phyloP scores from a whole-genome alignment of 2,113 vertebrate genomes.

The Platichthys stellatus region DNA sequence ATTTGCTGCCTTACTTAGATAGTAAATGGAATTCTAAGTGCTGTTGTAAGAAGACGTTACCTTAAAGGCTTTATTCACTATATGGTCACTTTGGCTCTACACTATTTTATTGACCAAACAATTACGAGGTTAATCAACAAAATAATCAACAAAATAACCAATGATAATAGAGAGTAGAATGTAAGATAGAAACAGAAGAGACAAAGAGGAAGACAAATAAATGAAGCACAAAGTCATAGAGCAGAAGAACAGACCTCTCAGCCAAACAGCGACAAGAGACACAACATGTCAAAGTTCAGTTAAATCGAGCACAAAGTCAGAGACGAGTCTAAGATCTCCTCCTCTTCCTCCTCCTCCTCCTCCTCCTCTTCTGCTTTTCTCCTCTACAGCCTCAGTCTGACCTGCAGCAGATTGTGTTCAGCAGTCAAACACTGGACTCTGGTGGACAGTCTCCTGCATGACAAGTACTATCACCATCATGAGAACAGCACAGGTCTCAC shows the following conservation, averaged over 20 bases:
- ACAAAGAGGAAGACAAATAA: not conserved
- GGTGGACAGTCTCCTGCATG: conserved; percentile 68
- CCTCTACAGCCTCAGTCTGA: conserved; percentile 44
- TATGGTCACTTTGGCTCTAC: too few relatives aligned
- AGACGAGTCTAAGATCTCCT: not conserved
- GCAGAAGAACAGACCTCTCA: not conserved
- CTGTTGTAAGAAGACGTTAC: not conserved
- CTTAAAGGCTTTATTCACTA: too few relatives aligned
- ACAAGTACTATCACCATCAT: conserved; percentile 34
- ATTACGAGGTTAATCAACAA: too few relatives aligned
- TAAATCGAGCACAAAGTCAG: conserved; percentile 32
- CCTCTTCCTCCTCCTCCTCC: too few relatives aligned
- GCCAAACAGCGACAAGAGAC: conserved; percentile 20
- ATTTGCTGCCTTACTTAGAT: not conserved
- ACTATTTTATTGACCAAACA: too few relatives aligned
- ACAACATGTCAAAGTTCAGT: conserved; percentile 26
- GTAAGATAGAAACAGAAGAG: not conserved
- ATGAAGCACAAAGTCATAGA: not conserved
- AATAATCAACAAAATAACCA: too few relatives aligned
- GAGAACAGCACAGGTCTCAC: not conserved
- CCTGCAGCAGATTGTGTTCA: conserved; percentile 38
- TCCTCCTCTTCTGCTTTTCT: not conserved
- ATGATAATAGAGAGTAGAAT: too few relatives aligned
- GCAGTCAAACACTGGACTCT: conserved; percentile 78
- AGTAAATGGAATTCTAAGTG: too few relatives aligned